Conservation (phyloP, 2,888 invertebrate genomes). For the Scaptomyza caliginosa region DNA sequence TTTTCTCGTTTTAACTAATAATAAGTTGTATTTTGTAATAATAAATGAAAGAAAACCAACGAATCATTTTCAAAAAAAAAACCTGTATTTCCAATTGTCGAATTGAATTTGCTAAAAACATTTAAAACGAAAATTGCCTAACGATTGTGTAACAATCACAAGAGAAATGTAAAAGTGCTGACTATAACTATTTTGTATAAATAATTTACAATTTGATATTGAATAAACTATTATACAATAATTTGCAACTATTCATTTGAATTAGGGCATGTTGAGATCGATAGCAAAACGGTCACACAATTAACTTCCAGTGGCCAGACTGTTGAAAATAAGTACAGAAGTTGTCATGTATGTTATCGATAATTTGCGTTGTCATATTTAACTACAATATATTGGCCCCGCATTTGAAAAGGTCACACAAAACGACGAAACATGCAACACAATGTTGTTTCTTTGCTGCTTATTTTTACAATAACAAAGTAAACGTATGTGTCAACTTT, state of each 20-base stretch:
- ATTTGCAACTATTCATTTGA: constrained; percentile 7
- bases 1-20: constrained; percentile 71
- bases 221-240: constrained; percentile 57
- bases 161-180: constrained; percentile 55
- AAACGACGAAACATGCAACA: too few relatives aligned
- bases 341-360: not conserved
- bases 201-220: constrained; percentile 69
- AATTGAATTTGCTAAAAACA: constrained; percentile 10
- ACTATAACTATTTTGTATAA: constrained; percentile 63
- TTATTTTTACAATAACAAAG: too few relatives aligned
- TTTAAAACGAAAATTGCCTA: constrained; percentile 30
- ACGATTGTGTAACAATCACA: constrained; percentile 61
- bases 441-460: too few relatives aligned
- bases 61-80: constrained; percentile 49
- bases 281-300: not conserved
- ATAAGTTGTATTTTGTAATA: constrained; percentile 72
- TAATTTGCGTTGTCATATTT: not conserved
- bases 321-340: not conserved
- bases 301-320: not conserved
- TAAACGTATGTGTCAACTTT: too few relatives aligned
- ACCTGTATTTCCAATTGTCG: constrained; percentile 31
- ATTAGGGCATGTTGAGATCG: not conserved
- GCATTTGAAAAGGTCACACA: too few relatives aligned
- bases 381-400: not conserved
- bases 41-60: constrained; percentile 61